These are phyloP conservation scores for Podarcis raffonei DNA, from an alignment of 2,113 vertebrate species.

Conservation along the genomic window DNA sequence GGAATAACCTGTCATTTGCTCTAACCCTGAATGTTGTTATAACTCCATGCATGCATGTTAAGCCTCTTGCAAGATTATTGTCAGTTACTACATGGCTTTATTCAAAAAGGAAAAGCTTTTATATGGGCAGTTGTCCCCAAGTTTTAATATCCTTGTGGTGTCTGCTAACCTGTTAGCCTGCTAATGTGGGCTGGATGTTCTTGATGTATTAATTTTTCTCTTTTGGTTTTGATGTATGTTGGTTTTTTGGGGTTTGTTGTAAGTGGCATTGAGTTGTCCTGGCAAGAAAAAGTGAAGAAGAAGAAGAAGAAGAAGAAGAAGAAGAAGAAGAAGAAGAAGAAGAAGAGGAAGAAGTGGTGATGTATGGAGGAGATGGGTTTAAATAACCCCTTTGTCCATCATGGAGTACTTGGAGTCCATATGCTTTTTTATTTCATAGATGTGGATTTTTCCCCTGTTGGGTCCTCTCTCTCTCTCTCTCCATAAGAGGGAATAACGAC, in stretches of 20 bases:
- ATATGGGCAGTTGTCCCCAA: background rate
- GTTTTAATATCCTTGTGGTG: background rate
- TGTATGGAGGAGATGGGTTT: too few relatives aligned
- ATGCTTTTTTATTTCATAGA: background rate
- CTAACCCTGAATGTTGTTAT: background rate
- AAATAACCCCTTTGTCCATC: background rate
- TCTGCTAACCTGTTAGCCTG: too few relatives aligned
- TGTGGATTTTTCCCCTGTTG: background rate
- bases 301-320: too few relatives aligned
- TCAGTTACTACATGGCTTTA: background rate
- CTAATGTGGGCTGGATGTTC: too few relatives aligned
- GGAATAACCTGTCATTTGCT: slow-evolving; percentile 16
- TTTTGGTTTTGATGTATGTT: too few relatives aligned
- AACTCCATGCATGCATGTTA: background rate
- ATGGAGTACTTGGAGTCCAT: background rate
- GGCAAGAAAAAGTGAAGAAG: too few relatives aligned
- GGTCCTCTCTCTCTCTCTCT: background rate
- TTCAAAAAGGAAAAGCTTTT: background rate
- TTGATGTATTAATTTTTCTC: too few relatives aligned
- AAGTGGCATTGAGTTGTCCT: too few relatives aligned
- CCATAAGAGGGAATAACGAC: background rate
- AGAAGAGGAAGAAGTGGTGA: too few relatives aligned
- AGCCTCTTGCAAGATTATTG: background rate
- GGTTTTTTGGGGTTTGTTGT: too few relatives aligned
- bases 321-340: too few relatives aligned